phyloP scores from a whole-genome alignment of 2,888 invertebrate species.

The Pelosia muscerda region DNA sequence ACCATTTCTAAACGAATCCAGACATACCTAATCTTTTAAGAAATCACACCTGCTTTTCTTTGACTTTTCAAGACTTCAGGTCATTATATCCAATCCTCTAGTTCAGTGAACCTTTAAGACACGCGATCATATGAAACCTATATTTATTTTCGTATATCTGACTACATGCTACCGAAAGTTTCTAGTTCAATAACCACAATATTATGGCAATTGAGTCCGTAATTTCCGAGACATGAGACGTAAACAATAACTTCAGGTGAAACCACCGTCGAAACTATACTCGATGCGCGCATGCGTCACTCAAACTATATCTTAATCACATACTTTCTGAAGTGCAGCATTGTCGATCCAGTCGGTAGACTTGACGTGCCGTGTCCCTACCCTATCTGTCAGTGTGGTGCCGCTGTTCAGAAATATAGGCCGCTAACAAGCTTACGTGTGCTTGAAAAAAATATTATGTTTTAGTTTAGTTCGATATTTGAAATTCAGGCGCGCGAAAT shows the following conservation, averaged over 20 bases:
- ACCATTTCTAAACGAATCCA: not conserved
- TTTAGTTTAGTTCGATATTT: slow-evolving; percentile 59
- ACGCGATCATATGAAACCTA: slow-evolving; percentile 26
- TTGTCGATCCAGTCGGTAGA: slow-evolving; percentile 44
- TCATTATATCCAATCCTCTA: slow-evolving; percentile 5
- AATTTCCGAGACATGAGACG: slow-evolving; percentile 19
- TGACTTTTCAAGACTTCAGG: not conserved
- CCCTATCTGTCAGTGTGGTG: slow-evolving; percentile 65
- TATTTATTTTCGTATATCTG: slow-evolving; percentile 15
- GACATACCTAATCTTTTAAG: not conserved
- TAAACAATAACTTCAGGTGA: slow-evolving; percentile 49
- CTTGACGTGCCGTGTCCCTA: slow-evolving; percentile 49
- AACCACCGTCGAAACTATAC: slow-evolving; percentile 38
- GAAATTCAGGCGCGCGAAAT: slow-evolving; percentile 39
- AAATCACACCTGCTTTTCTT: not conserved
- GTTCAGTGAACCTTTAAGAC: slow-evolving; percentile 26
- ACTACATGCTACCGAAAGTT: slow-evolving; percentile 8
- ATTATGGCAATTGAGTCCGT: slow-evolving; percentile 32
- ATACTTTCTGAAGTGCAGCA: slow-evolving; percentile 59
- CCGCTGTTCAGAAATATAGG: slow-evolving; percentile 76
- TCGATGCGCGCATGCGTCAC: slow-evolving; percentile 58
- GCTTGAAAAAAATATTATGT: slow-evolving; percentile 59
- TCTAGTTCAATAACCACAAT: slow-evolving; percentile 30
- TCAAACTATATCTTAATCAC: slow-evolving; percentile 47
- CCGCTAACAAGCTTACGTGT: slow-evolving; percentile 65